Conservation (phyloP, 1,140 invertebrate genomes). For the Physella acuta region DNA sequence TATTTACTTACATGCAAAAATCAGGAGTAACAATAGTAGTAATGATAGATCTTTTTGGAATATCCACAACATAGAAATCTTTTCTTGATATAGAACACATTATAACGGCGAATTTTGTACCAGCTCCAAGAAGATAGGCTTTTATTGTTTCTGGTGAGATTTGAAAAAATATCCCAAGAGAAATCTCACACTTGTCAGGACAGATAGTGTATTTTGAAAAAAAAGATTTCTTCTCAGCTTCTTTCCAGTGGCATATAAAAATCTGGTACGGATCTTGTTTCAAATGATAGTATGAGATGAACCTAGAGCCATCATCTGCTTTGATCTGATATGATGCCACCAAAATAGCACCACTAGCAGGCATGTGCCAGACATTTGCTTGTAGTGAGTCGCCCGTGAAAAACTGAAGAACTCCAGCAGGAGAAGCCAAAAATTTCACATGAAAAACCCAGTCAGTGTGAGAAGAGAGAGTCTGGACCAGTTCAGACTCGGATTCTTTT, state of each 20-base stretch:
- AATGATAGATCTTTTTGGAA: conserved; percentile 5
- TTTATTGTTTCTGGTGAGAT: background rate
- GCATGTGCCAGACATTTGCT: background rate
- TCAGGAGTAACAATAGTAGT: conserved; percentile 19
- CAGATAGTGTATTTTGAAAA: conserved; percentile 3
- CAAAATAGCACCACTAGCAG: background rate
- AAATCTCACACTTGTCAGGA: background rate
- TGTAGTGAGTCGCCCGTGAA: conserved; percentile 12
- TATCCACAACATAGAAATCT: conserved; percentile 18
- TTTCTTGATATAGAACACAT: conserved; percentile 25
- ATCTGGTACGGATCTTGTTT: conserved; percentile 4
- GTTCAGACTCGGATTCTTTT: background rate
- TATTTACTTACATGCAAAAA: conserved; percentile 25
- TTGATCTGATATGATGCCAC: background rate
- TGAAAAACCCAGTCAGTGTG: conserved; percentile 23
- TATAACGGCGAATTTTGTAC: conserved; percentile 16
- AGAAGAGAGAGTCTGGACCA: conserved; percentile 5
- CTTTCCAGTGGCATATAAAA: conserved; percentile 13
- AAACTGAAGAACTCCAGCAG: background rate
- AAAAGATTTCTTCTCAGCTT: background rate
- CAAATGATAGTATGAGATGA: conserved; percentile 14
- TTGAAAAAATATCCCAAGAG: conserved; percentile 2
- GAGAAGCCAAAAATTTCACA: conserved; percentile 13
- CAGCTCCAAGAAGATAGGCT: conserved; percentile 21
- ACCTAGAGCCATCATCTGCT: conserved; percentile 2